A percentile compares a stretch with the other conserved stretches of the same genome.
Conservation (phyloP, 2,888 invertebrate genomes). For the Rhabditoides inermis region DNA sequence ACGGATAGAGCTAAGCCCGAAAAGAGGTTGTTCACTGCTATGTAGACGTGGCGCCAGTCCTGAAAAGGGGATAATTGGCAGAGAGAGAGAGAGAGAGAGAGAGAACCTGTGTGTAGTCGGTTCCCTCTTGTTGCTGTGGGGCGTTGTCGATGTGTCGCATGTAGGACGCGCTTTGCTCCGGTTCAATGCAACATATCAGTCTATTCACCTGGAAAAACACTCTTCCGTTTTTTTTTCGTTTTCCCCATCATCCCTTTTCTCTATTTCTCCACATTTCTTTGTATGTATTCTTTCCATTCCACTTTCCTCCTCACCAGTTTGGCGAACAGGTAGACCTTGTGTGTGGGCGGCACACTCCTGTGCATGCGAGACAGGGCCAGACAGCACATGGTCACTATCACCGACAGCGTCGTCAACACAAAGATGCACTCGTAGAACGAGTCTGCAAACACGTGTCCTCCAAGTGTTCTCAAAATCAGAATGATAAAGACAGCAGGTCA, state of each 20-base stretch:
- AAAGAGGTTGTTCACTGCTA: slow-evolving; percentile 46
- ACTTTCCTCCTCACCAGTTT: slow-evolving; percentile 23
- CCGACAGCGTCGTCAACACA: slow-evolving; percentile 32
- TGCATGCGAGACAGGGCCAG: slow-evolving; percentile 43
- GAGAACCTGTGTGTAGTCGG: too few species aligned
- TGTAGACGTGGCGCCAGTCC: slow-evolving; percentile 48
- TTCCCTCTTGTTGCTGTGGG: too few species aligned
- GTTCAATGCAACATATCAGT: slow-evolving; percentile 45
- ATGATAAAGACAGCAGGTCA: too few species aligned
- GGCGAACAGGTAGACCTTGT: slow-evolving; percentile 36
- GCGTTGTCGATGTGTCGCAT: slow-evolving; percentile 40
- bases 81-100: too few species aligned
- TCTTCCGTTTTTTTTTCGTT: neutral
- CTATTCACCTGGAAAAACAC: slow-evolving; percentile 31
- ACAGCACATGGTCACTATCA: slow-evolving; percentile 36
- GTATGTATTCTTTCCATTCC: neutral
- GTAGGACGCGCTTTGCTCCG: slow-evolving; percentile 38
- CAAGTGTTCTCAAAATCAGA: neutral
- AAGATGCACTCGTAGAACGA: slow-evolving; percentile 47
- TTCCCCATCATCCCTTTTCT: neutral
- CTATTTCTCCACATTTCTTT: neutral
- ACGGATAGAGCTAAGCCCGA: slow-evolving; percentile 42
- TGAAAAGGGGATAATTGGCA: too few species aligned
- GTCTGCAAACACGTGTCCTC: too few species aligned
- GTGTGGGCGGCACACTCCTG: slow-evolving; percentile 41